phyloP scores from a whole-genome alignment of 2,113 vertebrate species.

The Micromys minutus region DNA sequence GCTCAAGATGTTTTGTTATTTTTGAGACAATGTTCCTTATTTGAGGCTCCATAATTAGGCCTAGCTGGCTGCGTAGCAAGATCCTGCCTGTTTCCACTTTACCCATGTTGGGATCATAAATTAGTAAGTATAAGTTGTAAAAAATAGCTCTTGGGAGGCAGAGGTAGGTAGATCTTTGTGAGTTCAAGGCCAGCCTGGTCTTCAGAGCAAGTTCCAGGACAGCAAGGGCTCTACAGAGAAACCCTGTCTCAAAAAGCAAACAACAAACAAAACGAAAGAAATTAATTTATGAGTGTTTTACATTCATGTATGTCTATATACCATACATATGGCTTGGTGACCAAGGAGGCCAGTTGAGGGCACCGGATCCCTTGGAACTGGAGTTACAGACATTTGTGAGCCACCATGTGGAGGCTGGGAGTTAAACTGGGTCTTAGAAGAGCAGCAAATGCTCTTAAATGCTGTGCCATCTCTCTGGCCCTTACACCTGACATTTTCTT shows the following conservation, averaged over 20 bases:
- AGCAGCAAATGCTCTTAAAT: background rate
- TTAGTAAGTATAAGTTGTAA: no score
- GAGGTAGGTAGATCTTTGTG: no score
- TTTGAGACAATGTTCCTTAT: background rate
- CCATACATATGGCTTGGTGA: background rate
- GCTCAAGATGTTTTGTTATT: background rate
- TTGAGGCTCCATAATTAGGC: background rate
- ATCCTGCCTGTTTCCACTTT: background rate
- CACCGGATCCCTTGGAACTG: background rate
- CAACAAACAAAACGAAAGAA: background rate
- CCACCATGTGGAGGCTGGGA: background rate
- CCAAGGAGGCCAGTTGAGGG: background rate
- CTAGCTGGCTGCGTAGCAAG: background rate
- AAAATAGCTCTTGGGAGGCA: no score
- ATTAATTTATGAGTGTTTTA: background rate
- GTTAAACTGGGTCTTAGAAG: background rate
- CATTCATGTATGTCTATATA: background rate
- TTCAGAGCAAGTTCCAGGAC: no score
- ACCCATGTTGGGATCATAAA: background rate
- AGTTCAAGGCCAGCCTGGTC: no score
- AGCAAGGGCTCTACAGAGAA: no score
- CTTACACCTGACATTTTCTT: background rate
- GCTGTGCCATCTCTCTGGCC: background rate
- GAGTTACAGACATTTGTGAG: background rate
- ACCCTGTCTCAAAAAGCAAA: no score